Percentiles rank a stretch among this genome's conserved stretches.
Evolutionary conservation across 2,113 vertebrate species (phyloP).

Genomic region (Enhydra lutris): DNA sequence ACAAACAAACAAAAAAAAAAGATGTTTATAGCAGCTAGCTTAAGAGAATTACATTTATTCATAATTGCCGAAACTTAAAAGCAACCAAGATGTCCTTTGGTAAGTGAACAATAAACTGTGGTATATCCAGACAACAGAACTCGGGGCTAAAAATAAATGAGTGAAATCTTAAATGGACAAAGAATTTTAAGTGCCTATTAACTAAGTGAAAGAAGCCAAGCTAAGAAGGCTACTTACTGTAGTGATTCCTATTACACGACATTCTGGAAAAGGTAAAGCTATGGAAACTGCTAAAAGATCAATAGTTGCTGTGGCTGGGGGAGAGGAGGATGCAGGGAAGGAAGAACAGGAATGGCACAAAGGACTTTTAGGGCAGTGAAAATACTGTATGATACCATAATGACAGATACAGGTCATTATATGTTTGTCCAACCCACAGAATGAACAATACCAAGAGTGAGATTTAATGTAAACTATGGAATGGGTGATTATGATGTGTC

Average conservation of each 20-base stretch:
- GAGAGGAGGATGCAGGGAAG: background rate
- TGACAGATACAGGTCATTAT: background rate
- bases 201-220: background rate
- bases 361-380: background rate
- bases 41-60: background rate
- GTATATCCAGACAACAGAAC: background rate
- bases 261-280: background rate
- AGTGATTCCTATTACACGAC: background rate
- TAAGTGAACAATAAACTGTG: background rate
- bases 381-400: background rate
- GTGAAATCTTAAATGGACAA: background rate
- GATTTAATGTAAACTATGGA: background rate
- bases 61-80: background rate
- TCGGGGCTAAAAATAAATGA: background rate
- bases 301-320: background rate
- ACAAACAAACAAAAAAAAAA: background rate
- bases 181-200: background rate
- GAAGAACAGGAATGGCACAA: background rate
- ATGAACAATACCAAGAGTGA: background rate
- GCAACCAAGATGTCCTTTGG: background rate
- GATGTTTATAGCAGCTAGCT: background rate
- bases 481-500: background rate
- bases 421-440: background rate
- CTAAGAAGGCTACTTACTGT: background rate
- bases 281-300: background rate